Conservation (phyloP, 2,888 invertebrate genomes). For the Sympetrum striolatum region DNA sequence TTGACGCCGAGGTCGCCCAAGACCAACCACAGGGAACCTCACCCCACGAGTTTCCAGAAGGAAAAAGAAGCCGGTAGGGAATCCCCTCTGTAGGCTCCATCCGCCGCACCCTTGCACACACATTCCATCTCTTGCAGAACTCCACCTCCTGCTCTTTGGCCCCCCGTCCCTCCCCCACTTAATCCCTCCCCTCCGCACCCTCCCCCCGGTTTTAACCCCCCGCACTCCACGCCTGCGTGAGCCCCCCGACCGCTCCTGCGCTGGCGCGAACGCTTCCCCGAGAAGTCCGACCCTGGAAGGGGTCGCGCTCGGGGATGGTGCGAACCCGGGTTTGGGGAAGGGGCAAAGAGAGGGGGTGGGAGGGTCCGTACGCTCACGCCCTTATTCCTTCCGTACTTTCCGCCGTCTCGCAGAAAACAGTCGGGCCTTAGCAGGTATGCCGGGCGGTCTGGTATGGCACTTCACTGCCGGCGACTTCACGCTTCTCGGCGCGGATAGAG, state of each 20-base stretch:
- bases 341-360: neutral
- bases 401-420: conserved; percentile 20
- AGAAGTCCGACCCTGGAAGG: neutral
- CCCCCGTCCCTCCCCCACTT: neutral
- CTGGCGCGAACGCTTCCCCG: conserved; percentile 14
- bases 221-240: conserved; percentile 37
- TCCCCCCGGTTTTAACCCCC: neutral
- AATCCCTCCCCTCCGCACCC: neutral
- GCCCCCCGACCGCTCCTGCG: conserved; percentile 15
- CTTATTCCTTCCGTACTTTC: neutral
- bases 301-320: neutral
- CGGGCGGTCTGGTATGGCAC: conserved; percentile 27
- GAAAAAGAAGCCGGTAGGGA: too few relatives aligned
- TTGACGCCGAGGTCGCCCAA: neutral
- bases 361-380: neutral
- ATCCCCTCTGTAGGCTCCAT: neutral
- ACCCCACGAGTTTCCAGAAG: too few relatives aligned
- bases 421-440: conserved; percentile 41
- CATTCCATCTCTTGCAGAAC: neutral
- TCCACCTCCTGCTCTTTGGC: neutral
- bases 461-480: neutral
- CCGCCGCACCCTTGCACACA: neutral
- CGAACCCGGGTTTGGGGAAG: neutral
- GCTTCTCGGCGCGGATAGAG: neutral
- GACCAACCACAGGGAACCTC: neutral